Base-by-base conservation (phyloP, 2,113 vertebrate species). In the Nettapus auritus region DNA sequence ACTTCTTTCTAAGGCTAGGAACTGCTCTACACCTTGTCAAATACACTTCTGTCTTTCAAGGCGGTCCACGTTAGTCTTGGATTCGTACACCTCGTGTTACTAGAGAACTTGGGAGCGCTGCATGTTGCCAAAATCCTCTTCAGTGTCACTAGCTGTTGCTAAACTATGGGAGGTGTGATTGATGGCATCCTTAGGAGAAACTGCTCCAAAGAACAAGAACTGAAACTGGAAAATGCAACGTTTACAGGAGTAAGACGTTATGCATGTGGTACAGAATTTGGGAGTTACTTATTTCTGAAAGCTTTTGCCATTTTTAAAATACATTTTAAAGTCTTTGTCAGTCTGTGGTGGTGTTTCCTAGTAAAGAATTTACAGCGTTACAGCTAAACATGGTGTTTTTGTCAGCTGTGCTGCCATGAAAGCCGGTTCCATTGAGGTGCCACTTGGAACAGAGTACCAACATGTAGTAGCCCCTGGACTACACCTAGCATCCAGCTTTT, bases 161-260 rank as follows among this genome's bases (percentile, higher is more conserved):
- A 99, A 73, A n/a, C 97, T 98, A 57, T 95, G 84, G 6, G 95
- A 94, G 26, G 80, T 67, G 9, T 69, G 52, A 21, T 40, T 17
- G 18, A 28, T 3, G 6, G 82, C 76, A 14, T 94, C 96, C 38
- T 96, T 77, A 56, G 85, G 73, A n/a, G 97, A 98, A 95, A 99
- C 44, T 6, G 98, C 98, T 89, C 98, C 98, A 74, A 99, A 99
- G 86, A 99, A 98, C 11, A 99, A 94, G 50, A 98, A 98, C 76
- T 97, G 98, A 86, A 99, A 98, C 99, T 99, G 93, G 55, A 95
- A 96, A 95, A 79, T 2, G 10, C 56, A 62, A 16, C 9, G 23
- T 53, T 94, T 25, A 78, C 12, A 90, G 34, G 42, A 83, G 85
- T 85, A 21, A 86, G 66, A 42, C 33, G 29, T 21, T 16, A 18